phyloP scores from a whole-genome alignment of 2,113 vertebrate genomes.

The Brachionichthys hirsutus region DNA sequence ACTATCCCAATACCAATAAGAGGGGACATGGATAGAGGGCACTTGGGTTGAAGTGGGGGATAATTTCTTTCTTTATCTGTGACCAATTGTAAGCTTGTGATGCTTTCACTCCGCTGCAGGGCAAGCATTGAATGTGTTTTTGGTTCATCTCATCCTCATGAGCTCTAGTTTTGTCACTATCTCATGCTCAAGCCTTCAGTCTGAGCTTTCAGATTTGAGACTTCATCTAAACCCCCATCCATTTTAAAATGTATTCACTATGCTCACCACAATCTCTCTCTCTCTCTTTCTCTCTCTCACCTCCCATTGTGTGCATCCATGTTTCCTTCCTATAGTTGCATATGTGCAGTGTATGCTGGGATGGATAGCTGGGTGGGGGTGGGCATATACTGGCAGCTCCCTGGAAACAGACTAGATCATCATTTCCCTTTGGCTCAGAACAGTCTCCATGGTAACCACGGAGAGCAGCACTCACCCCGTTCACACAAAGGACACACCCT shows the following conservation, averaged over 20 bases:
- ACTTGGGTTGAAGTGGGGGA: constrained; percentile 36
- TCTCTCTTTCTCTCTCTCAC: constrained; percentile 18
- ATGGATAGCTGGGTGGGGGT: constrained; percentile 51
- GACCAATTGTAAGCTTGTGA: constrained; percentile 62
- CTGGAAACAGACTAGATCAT: constrained; percentile 62
- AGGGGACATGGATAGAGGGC: constrained; percentile 33
- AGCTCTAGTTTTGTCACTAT: constrained; percentile 40
- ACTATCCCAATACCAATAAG: constrained; percentile 57
- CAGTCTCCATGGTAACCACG: constrained; percentile 73
- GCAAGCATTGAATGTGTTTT: constrained; percentile 51
- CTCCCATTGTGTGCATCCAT: constrained; percentile 29
- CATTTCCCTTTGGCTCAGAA: constrained; percentile 57
- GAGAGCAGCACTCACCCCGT: constrained; percentile 51
- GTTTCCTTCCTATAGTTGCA: constrained; percentile 33
- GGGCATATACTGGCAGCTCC: constrained; percentile 60
- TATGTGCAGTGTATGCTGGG: constrained; percentile 43
- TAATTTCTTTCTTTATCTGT: constrained; percentile 66
- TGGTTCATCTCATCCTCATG: constrained; percentile 37
- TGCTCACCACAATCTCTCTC: constrained; percentile 27
- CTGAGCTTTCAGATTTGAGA: constrained; percentile 33
- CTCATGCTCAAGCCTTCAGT: constrained; percentile 24
- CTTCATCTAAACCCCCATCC: constrained; percentile 30
- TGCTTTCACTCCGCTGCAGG: constrained; percentile 55
- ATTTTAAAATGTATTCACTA: constrained; percentile 5
- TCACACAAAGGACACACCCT: constrained; percentile 69